A percentile compares a stretch with the other conserved stretches of the same genome.
These are phyloP conservation scores for Ramphastos sulfuratus DNA, from an alignment of 2,113 vertebrate genomes.

Conservation along the genomic window DNA sequence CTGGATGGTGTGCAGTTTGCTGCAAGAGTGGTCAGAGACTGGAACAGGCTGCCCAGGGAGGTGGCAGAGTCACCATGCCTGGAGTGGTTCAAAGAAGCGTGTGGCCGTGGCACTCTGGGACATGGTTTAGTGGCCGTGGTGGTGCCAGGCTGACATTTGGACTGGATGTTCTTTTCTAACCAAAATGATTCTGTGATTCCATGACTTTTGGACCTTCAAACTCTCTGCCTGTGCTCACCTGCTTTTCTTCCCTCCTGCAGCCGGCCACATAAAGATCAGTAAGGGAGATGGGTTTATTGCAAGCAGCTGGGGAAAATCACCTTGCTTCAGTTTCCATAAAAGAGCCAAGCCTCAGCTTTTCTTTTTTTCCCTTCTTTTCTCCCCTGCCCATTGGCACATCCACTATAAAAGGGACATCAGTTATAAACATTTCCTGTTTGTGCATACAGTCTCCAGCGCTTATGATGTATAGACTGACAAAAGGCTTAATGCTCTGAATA, in stretches of 20 bases:
- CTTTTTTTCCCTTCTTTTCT: neutral
- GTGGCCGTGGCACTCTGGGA: no score
- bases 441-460: constrained; percentile 55
- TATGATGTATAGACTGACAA: constrained; percentile 87
- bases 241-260: neutral
- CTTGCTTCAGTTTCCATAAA: constrained; percentile 65
- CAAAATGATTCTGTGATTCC: no score
- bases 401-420: constrained; percentile 65
- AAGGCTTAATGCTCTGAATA: constrained; percentile 85
- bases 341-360: constrained; percentile 55
- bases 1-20: no score
- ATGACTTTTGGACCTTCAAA: neutral
- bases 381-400: constrained; percentile 59
- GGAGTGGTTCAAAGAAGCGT: no score
- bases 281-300: constrained; percentile 62
- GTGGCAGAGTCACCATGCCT: no score
- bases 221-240: neutral
- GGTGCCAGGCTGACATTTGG: no score
- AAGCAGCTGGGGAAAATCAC: constrained; percentile 67
- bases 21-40: no score
- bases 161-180: no score
- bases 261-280: constrained; percentile 65
- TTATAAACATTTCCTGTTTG: constrained; percentile 70
- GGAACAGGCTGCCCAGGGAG: no score
- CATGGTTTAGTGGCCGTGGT: no score